Base-by-base conservation (phyloP, 2,888 invertebrate genomes). In the Netelia fuscicornis region DNA sequence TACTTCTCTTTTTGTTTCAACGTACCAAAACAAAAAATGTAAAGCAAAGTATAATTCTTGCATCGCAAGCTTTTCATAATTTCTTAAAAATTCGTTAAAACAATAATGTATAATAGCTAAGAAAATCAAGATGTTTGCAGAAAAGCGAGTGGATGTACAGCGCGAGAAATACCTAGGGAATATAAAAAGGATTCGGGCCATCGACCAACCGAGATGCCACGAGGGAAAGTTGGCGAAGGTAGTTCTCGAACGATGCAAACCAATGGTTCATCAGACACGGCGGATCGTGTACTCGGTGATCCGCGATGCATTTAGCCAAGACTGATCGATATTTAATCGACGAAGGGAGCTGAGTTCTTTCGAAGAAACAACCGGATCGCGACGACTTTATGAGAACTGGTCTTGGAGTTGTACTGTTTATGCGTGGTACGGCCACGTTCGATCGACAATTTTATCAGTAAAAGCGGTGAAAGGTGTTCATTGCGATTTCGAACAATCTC, bases 381-480 rank as follows among this genome's bases (percentile, higher is more conserved):
- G 37, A 68, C 5, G 13, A 6, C 8, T 42, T 25, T 25, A 10
- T 9, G 3, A 42, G 67, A 77, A 77, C 42, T 67, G 67, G 42
- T 77, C 23, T 64, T n/a, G 42, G 56, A 54, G 23, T 42, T 25
- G 30, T 70, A 20, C 77, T 86, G 54, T 13, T 62, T 20, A 68
- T 58, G 76, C 76, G 60, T 71, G 76, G 77, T 79, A 58, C 17
- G 17, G 54, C 11, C 2, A n/a, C 72, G 37, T 60, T 81, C 76
- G 80, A 77, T 64, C 72, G 71, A 76, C 70, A 56, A 37, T 83
- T 85, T 87, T 77, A 79, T 81, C 71, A 82, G 82, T 81, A 85
- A 88, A 87, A 88, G 80, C 79, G 83, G 86, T 86, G 87, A 90
- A 89, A 89, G 86, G 86, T 85, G 71, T 30, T 71, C 83, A 25